phyloP scores from a whole-genome alignment of 2,888 invertebrate genomes.

The Drosophila austrosaltans region DNA sequence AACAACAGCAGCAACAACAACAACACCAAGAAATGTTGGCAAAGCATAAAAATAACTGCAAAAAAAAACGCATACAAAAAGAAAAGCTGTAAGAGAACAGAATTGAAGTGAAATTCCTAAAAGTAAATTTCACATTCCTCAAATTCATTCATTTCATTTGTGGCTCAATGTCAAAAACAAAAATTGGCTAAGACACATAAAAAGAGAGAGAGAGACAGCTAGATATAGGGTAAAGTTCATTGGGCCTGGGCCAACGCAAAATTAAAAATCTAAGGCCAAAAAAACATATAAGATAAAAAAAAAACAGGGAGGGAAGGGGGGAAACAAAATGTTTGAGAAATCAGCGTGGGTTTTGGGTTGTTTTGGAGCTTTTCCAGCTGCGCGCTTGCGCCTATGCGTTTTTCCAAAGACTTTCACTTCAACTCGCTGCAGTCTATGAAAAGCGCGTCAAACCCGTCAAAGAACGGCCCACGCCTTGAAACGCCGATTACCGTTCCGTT shows the following conservation, averaged over 20 bases:
- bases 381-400: conserved; percentile 30
- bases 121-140: conserved; percentile 12
- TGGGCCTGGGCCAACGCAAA: conserved; percentile 23
- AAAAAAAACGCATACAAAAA: conserved; percentile 24
- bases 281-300: not conserved
- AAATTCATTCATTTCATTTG: not conserved
- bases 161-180: conserved; percentile 5
- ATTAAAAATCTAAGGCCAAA: conserved; percentile 7
- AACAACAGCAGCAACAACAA: not conserved
- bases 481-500: conserved; percentile 4
- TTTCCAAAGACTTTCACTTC: conserved; percentile 66
- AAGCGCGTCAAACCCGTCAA: conserved; percentile 64
- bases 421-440: conserved; percentile 7
- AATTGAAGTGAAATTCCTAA: not conserved
- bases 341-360: conserved; percentile 46
- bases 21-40: conserved; percentile 46
- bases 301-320: not conserved
- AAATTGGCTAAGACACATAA: not conserved
- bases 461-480: conserved; percentile 65
- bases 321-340: not conserved
- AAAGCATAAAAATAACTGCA: conserved; percentile 66
- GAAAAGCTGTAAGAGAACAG: conserved; percentile 6
- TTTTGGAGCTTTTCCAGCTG: conserved; percentile 46
- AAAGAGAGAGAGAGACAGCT: not conserved
- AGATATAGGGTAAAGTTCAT: conserved; percentile 17